Percentiles rank a stretch among this genome's conserved stretches.
Evolutionary conservation across 2,113 vertebrate genomes (phyloP).

Genomic region (Salvelinus alpinus): DNA sequence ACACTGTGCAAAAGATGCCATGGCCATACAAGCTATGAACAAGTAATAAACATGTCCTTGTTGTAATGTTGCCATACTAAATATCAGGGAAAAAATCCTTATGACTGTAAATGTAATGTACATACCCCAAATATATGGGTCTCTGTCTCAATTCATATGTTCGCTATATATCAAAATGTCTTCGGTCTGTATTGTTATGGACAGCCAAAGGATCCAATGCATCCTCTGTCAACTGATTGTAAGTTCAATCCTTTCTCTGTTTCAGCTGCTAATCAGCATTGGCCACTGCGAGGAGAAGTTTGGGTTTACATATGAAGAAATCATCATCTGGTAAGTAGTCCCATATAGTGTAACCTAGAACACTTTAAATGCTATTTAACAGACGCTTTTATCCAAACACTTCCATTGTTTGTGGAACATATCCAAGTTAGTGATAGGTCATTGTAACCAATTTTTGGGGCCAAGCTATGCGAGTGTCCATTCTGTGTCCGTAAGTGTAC

Average conservation of each 20-base stretch:
- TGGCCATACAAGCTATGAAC: neutral
- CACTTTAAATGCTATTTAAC: neutral
- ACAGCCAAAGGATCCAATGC: neutral
- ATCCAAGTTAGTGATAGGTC: neutral
- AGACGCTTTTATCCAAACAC: no score
- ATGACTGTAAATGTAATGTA: no score
- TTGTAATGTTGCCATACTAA: neutral
- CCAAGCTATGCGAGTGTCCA: neutral
- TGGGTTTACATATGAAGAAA: slow-evolving; percentile 95
- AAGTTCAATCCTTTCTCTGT: slow-evolving; percentile 36
- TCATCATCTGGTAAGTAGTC: slow-evolving; percentile 93
- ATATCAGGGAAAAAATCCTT: no score
- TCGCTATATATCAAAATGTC: neutral
- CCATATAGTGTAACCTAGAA: neutral
- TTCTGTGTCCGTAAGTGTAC: neutral
- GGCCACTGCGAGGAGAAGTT: slow-evolving; percentile 92
- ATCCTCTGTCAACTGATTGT: neutral
- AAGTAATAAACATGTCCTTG: neutral
- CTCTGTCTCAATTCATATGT: neutral
- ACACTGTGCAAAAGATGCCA: neutral
- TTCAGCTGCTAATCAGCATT: slow-evolving; percentile 92
- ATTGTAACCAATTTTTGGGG: neutral
- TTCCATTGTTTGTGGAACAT: no score
- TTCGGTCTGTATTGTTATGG: no score
- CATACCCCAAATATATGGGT: neutral